phyloP scores from a whole-genome alignment of 92 coral and sea anemone species.

The Porites cylindrica region DNA sequence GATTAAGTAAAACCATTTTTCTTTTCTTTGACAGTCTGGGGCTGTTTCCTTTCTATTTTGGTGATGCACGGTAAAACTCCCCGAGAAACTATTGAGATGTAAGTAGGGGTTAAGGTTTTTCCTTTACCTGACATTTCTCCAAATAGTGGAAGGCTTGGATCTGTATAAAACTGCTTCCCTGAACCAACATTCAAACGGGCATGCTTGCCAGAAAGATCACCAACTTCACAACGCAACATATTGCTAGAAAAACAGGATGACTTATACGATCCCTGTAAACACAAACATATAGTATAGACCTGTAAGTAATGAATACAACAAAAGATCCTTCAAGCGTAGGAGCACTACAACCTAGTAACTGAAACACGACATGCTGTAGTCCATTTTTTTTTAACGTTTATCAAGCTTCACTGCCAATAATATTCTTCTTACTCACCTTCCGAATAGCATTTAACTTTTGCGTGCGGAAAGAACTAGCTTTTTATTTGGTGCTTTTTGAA shows the following conservation, averaged over 20 bases:
- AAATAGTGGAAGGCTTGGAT: constrained; percentile 79
- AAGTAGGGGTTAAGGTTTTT: background rate
- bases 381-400: too few relatives aligned
- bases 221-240: constrained; percentile 92
- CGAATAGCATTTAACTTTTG: too few relatives aligned
- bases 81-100: background rate
- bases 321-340: background rate
- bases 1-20: too few relatives aligned
- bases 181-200: constrained; percentile 72
- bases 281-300: background rate
- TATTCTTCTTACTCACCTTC: too few relatives aligned
- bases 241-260: constrained; percentile 76
- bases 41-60: too few relatives aligned
- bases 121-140: constrained; percentile 76
- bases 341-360: too few relatives aligned
- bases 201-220: constrained; percentile 86
- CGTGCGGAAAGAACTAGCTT: too few relatives aligned
- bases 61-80: too few relatives aligned
- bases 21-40: too few relatives aligned
- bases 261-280: constrained; percentile 77
- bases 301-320: background rate
- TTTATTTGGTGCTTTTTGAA: too few relatives aligned
- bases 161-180: constrained; percentile 79
- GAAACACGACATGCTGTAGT: too few relatives aligned
- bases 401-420: too few relatives aligned